Percentiles rank a stretch among this genome's conserved stretches.
Conservation (phyloP, 2,888 invertebrate species). For the Diaphora mendica region DNA sequence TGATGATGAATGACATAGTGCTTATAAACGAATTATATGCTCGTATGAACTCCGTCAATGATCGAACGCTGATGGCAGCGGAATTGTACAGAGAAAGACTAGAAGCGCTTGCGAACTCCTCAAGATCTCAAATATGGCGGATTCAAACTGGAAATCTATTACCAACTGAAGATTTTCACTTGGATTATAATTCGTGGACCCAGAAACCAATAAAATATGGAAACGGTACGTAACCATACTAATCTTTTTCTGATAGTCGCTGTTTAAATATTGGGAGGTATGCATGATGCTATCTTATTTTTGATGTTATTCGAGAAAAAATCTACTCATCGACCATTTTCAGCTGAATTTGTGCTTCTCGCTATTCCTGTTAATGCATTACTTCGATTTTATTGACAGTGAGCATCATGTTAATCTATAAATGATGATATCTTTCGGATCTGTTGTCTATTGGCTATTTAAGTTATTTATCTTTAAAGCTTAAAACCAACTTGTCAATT, state of each 20-base stretch:
- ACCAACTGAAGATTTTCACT: background rate
- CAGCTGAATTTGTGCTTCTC: background rate
- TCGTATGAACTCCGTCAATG: background rate
- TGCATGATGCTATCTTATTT: background rate
- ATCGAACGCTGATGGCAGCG: background rate
- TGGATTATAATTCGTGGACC: constrained; percentile 2
- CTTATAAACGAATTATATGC: constrained; percentile 3
- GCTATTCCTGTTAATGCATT: background rate
- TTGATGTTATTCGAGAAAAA: background rate
- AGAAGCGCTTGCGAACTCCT: constrained; percentile 2
- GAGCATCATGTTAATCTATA: background rate
- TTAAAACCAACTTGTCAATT: no score
- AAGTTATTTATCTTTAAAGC: background rate
- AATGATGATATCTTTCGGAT: background rate
- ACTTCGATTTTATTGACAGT: background rate
- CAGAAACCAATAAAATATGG: constrained; percentile 3
- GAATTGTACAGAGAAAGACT: constrained; percentile 15
- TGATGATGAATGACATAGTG: background rate
- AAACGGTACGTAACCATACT: constrained; percentile 1
- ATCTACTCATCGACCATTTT: background rate
- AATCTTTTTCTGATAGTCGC: background rate
- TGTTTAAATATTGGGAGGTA: background rate
- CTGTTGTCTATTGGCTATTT: background rate
- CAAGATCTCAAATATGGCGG: constrained; percentile 12
- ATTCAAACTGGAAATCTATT: background rate